Conservation (phyloP, 2,113 vertebrate genomes). For the Thamnophis sirtalis region DNA sequence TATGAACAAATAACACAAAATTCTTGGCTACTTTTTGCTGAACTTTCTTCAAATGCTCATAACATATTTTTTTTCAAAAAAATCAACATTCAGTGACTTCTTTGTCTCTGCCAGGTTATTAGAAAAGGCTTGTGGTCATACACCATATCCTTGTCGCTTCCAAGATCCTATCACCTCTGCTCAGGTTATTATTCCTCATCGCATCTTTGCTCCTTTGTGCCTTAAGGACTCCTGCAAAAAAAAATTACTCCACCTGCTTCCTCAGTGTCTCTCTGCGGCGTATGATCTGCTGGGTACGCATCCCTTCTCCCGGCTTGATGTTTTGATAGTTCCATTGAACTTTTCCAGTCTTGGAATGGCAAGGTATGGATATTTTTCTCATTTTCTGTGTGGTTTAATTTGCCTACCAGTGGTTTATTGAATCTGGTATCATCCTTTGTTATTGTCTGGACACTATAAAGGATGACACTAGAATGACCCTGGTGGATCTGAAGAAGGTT, state of each 20-base stretch:
- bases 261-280: slow-evolving; percentile 84
- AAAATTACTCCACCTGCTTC: slow-evolving; percentile 73
- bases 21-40: not conserved
- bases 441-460: not conserved
- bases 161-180: slow-evolving; percentile 59
- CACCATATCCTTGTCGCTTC: slow-evolving; percentile 90
- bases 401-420: not conserved
- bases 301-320: slow-evolving; percentile 88
- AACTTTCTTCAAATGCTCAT: not conserved
- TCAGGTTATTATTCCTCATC: slow-evolving; percentile 82
- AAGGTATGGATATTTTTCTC: slow-evolving; percentile 75
- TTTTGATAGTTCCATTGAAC: slow-evolving; percentile 88
- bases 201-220: slow-evolving; percentile 81
- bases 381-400: not conserved
- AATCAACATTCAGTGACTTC: not conserved
- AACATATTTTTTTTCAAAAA: not conserved
- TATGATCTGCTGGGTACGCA: slow-evolving; percentile 82
- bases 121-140: slow-evolving; percentile 75
- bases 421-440: not conserved
- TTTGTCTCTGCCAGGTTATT: slow-evolving; percentile 44
- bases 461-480: not conserved
- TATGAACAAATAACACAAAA: not conserved
- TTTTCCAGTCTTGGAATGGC: slow-evolving; percentile 97
- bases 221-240: slow-evolving; percentile 72
- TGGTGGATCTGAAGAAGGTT: not conserved